Evolutionary conservation across 2,888 invertebrate genomes (phyloP).

Genomic region (Drosophila stalkeri): DNA sequence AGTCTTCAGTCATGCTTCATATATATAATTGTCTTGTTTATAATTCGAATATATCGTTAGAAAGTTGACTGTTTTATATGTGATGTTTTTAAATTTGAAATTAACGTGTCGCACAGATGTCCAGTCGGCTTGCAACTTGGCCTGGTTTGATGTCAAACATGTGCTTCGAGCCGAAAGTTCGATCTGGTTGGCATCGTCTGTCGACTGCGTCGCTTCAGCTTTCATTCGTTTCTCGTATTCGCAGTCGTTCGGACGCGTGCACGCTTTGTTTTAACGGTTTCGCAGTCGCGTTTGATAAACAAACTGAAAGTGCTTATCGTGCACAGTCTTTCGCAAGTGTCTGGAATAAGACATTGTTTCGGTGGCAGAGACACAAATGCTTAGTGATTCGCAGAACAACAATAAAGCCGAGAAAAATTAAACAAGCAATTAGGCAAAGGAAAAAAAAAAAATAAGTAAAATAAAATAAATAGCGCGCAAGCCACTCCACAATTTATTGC

Average conservation of each 20-base stretch:
- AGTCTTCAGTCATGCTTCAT: background rate
- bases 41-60: background rate
- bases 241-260: constrained; percentile 45
- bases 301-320: constrained; percentile 20
- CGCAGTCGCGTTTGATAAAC: constrained; percentile 31
- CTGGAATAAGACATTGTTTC: background rate
- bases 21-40: background rate
- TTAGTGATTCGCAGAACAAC: background rate
- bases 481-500: constrained; percentile 12
- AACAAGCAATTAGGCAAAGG: constrained; percentile 40
- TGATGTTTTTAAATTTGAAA: background rate
- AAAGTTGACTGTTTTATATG: background rate
- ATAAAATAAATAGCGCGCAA: constrained; percentile 25
- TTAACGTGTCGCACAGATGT: background rate
- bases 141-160: constrained; percentile 25
- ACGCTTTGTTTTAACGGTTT: constrained; percentile 42
- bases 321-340: constrained; percentile 6
- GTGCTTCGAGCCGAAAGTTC: constrained; percentile 17
- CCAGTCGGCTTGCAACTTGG: constrained; percentile 19
- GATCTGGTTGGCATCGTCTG: constrained; percentile 41
- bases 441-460: background rate
- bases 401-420: background rate
- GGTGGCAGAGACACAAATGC: background rate
- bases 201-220: constrained; percentile 34
- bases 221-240: constrained; percentile 50